A percentile compares a stretch with the other conserved stretches of the same genome.
Conservation (phyloP, 2,113 vertebrate genomes). For the Oreochromis niloticus region DNA sequence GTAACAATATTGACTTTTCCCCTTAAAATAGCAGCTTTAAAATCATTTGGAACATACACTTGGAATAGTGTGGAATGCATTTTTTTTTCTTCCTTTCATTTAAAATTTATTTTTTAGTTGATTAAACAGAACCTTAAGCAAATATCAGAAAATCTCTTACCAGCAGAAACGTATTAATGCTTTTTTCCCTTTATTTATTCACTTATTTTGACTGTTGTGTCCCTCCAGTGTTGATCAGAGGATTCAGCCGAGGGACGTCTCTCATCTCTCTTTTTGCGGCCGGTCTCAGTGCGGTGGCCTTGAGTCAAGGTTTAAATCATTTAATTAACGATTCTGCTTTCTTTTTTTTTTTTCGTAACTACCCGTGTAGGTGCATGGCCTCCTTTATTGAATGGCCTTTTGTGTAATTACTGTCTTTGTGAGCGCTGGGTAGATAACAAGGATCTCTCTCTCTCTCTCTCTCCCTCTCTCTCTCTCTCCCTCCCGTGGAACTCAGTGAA, state of each 20-base stretch:
- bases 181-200: not conserved
- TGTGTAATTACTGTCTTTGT: slow-evolving; percentile 64
- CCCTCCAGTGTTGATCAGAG: not conserved
- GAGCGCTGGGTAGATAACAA: not conserved
- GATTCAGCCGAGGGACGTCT: not conserved
- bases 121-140: not conserved
- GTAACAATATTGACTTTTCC: not conserved
- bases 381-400: slow-evolving; percentile 59
- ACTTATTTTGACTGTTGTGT: not conserved
- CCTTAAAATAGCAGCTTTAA: not conserved
- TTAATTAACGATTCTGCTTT: slow-evolving; percentile 51
- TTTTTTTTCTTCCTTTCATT: not conserved
- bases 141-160: not conserved
- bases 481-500: not conserved
- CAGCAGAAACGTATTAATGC: not conserved
- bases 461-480: not conserved
- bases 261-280: not conserved
- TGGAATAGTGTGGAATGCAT: not conserved
- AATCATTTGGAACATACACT: not conserved
- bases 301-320: slow-evolving; percentile 45
- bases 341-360: not conserved
- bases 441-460: not conserved
- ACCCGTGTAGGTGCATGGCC: slow-evolving; percentile 40
- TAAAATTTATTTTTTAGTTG: not conserved
- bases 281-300: not conserved